phyloP scores from a whole-genome alignment of 2,888 invertebrate species.

The Koerneria pararmatus region DNA sequence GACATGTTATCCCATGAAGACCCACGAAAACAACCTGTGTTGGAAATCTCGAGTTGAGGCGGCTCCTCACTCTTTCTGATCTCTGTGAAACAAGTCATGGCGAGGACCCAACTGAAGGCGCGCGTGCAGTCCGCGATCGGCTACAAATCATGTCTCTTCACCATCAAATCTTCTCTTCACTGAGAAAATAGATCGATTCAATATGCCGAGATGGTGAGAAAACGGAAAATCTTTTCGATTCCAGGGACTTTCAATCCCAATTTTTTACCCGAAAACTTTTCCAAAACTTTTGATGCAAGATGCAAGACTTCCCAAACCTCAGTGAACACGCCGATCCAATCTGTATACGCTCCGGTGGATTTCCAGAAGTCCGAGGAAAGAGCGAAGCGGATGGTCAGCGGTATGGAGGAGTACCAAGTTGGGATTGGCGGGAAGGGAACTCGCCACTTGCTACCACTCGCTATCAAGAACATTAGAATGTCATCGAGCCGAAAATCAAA shows the following conservation, averaged over 20 bases:
- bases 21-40: too few species aligned
- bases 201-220: neutral
- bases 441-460: too few species aligned
- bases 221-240: neutral
- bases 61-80: constrained; percentile 21
- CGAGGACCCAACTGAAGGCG: constrained; percentile 32
- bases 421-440: too few species aligned
- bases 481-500: too few species aligned
- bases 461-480: too few species aligned
- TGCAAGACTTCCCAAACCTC: too few species aligned
- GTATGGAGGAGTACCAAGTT: constrained; percentile 38
- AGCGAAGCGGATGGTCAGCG: constrained; percentile 40
- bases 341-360: constrained; percentile 41
- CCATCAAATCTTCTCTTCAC: neutral
- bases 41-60: too few species aligned
- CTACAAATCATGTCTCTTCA: neutral
- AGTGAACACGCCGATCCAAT: constrained; percentile 48
- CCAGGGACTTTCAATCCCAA: neutral
- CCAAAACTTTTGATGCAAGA: too few species aligned
- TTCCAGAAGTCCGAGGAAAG: constrained; percentile 35
- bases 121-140: constrained; percentile 33
- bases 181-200: neutral
- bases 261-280: too few species aligned
- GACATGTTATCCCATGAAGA: too few species aligned
- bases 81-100: constrained; percentile 22